Base-by-base conservation (phyloP, 2,797 vertebrate species). In the Pipistrellus nathusii region DNA sequence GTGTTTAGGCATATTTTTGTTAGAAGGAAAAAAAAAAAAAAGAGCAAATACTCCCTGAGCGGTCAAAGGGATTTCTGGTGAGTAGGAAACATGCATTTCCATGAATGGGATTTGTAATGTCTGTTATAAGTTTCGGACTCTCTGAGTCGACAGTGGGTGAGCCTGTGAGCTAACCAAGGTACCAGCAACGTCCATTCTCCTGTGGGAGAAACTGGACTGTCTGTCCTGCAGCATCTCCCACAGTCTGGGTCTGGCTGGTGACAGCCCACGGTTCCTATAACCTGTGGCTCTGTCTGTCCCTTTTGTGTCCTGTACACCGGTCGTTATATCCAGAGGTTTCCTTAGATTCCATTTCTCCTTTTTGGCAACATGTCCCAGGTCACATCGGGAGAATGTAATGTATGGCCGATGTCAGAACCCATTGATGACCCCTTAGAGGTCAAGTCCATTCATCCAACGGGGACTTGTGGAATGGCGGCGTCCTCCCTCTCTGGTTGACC, bases 71-170 rank as follows among this genome's bases (percentile, higher is more conserved):
- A 25, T 62, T 91, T 83, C 69, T 92, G 46, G 12, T 38, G 53
- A 92, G 76, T 32, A 90, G 20, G 53, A 7, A 85, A 68, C 15
- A 15, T 44, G 66, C 57, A 73, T 92, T 96, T 80, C 77, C 59
- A 32, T 69, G 51, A 93, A 48, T 35, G 15, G 66, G 62, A 81
- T 88, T 69, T 87, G 53, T 92, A 93, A 66, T 20, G 68, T 35
- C 80, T 73, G 41, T 85, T 92, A 93, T 64, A 72, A 92, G 41
- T 77, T 92, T 32, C 78, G 86, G 20, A 68, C 53, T 88, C 48
- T 88, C 23, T 59, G 59, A 44, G 7, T 23, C 75, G 38, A 10
- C 51, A 57, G 53, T 62, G 46, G 32, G 85, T 59, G 62, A 87
- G 87, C 41, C 13, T 38, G 30, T 73, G 44, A 57, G 30, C 71